Percentiles rank a stretch among this genome's conserved stretches.
Conservation (phyloP, 2,113 vertebrate genomes). For the Xyrauchen texanus region DNA sequence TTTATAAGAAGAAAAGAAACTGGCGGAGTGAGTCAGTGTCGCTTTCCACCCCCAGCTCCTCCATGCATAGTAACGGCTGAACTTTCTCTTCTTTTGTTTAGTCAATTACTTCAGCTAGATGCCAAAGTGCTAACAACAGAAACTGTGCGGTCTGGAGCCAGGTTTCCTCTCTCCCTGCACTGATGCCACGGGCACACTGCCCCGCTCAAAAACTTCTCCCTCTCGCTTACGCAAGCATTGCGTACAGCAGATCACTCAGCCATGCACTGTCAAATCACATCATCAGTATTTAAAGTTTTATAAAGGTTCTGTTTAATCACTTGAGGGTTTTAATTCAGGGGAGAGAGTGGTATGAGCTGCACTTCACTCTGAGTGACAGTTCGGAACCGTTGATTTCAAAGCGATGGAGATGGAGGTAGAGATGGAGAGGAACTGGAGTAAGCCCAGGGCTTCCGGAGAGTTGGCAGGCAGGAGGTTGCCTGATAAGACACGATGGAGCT, state of each 20-base stretch:
- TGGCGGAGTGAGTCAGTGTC: constrained; percentile 39
- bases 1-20: constrained; percentile 42
- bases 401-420: constrained; percentile 13
- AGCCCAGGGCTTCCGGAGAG: constrained; percentile 31
- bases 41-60: constrained; percentile 35
- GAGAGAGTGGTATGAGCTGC: constrained; percentile 56
- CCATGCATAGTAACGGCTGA: constrained; percentile 43
- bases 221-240: constrained; percentile 26
- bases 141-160: constrained; percentile 38
- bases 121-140: constrained; percentile 51
- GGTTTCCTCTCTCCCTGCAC: constrained; percentile 42
- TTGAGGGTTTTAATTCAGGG: background rate
- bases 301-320: constrained; percentile 7
- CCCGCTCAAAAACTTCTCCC: constrained; percentile 40
- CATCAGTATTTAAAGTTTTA: too few species aligned
- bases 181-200: background rate
- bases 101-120: constrained; percentile 41
- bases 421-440: constrained; percentile 38
- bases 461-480: constrained; percentile 36
- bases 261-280: background rate
- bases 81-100: constrained; percentile 35
- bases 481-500: constrained; percentile 46
- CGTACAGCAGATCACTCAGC: constrained; percentile 12
- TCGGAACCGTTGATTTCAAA: constrained; percentile 24
- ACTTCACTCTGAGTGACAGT: constrained; percentile 29